A percentile compares a stretch with the other conserved stretches of the same genome.
phyloP scores from a whole-genome alignment of 2,797 vertebrate species.

The Diplodus puntazzo region DNA sequence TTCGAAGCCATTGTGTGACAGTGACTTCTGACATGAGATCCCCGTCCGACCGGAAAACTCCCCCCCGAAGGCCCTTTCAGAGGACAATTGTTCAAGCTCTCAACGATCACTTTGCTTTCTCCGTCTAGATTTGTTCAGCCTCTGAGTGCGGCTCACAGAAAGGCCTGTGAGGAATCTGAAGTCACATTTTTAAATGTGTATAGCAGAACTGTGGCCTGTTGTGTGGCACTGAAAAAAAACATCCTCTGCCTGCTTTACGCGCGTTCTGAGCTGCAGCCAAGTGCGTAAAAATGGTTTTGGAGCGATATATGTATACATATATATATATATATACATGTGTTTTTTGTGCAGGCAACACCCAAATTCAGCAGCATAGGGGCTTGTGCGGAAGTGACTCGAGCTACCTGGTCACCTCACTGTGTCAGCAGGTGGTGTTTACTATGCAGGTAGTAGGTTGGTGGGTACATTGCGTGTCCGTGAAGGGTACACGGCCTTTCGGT shows the following conservation, averaged over 20 bases:
- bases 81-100: conserved; percentile 58
- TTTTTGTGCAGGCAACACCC: neutral
- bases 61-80: conserved; percentile 57
- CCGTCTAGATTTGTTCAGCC: conserved; percentile 21
- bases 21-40: conserved; percentile 72
- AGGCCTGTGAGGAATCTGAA: neutral
- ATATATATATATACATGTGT: no score
- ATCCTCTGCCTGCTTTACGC: no score
- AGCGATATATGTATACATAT: no score
- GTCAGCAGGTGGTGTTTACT: conserved; percentile 59
- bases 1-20: conserved; percentile 59
- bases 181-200: neutral
- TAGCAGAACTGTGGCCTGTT: neutral
- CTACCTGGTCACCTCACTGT: neutral
- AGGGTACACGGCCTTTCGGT: neutral
- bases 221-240: neutral
- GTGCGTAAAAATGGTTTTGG: conserved; percentile 13
- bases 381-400: neutral
- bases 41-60: conserved; percentile 71
- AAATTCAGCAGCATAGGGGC: neutral
- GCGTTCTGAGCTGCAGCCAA: neutral
- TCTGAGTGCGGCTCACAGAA: neutral
- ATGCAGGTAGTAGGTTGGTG: conserved; percentile 31
- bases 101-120: conserved; percentile 49
- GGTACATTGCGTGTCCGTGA: neutral